Evolutionary conservation across 2,888 invertebrate species (phyloP).

Genomic region (Anagyrus pseudococci): DNA sequence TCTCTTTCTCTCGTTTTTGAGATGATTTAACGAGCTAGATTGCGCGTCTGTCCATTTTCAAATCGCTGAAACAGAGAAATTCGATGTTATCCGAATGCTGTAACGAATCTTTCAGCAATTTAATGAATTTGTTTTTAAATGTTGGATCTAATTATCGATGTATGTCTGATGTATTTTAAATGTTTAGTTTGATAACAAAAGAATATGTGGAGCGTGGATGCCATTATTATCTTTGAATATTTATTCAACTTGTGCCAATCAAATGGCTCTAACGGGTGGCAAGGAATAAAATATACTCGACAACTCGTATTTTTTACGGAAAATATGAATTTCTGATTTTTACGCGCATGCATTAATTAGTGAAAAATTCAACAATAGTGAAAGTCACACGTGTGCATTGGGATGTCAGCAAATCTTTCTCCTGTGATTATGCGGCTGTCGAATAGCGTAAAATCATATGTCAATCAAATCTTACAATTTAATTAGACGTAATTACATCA

Average conservation of each 20-base stretch:
- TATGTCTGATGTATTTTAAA: too few relatives aligned
- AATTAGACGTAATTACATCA: slow-evolving; percentile 11
- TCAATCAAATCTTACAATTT: slow-evolving; percentile 9
- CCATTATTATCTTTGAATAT: too few relatives aligned
- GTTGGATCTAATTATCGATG: slow-evolving; percentile 11
- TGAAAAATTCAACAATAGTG: neutral
- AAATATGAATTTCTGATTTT: too few relatives aligned
- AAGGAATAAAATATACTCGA: too few relatives aligned
- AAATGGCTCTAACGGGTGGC: too few relatives aligned
- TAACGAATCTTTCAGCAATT: slow-evolving; percentile 12
- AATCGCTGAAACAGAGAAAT: too few relatives aligned
- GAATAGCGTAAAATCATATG: neutral
- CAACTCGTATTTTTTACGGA: too few relatives aligned
- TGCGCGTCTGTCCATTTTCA: slow-evolving; percentile 17
- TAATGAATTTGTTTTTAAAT: slow-evolving; percentile 19
- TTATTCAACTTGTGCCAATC: too few relatives aligned
- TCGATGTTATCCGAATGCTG: neutral
- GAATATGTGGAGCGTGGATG: too few relatives aligned
- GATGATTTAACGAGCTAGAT: slow-evolving; percentile 25
- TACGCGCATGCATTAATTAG: too few relatives aligned
- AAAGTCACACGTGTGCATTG: neutral
- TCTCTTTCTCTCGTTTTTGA: neutral
- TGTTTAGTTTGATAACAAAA: too few relatives aligned
- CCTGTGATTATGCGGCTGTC: neutral
- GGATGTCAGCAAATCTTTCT: neutral